Evolutionary conservation across 1,140 invertebrate species (phyloP).

Genomic region (Trialeurodes vaporariorum): DNA sequence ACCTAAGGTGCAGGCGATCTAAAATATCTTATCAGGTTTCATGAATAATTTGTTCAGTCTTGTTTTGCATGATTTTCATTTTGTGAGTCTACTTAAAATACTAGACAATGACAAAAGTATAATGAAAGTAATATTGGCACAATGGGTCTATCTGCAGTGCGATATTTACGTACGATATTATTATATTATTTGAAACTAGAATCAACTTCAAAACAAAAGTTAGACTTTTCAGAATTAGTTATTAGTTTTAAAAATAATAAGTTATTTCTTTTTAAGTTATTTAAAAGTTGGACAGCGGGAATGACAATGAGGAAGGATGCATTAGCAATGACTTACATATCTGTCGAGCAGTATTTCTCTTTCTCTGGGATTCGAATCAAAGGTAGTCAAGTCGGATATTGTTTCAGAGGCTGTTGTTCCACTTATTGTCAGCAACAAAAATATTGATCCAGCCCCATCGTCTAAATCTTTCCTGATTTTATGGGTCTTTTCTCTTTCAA

Average conservation of each 20-base stretch:
- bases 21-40: too few relatives aligned
- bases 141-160: neutral
- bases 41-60: too few relatives aligned
- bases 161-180: neutral
- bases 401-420: conserved; percentile 86
- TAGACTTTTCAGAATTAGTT: neutral
- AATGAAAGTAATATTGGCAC: too few relatives aligned
- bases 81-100: too few relatives aligned
- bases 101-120: too few relatives aligned
- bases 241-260: conserved; percentile 6
- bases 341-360: conserved; percentile 47
- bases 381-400: conserved; percentile 75
- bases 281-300: too few relatives aligned
- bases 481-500: conserved; percentile 86
- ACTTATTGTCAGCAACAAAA: conserved; percentile 84
- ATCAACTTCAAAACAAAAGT: conserved; percentile 4
- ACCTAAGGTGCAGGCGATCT: too few relatives aligned
- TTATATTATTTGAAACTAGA: neutral
- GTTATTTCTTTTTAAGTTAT: too few relatives aligned
- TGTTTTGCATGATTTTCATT: too few relatives aligned
- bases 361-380: conserved; percentile 66
- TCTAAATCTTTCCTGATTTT: conserved; percentile 77
- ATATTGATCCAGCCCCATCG: conserved; percentile 76
- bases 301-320: too few relatives aligned
- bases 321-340: conserved; percentile 66